phyloP scores from a whole-genome alignment of 2,797 vertebrate genomes.

The Carduelis carduelis region DNA sequence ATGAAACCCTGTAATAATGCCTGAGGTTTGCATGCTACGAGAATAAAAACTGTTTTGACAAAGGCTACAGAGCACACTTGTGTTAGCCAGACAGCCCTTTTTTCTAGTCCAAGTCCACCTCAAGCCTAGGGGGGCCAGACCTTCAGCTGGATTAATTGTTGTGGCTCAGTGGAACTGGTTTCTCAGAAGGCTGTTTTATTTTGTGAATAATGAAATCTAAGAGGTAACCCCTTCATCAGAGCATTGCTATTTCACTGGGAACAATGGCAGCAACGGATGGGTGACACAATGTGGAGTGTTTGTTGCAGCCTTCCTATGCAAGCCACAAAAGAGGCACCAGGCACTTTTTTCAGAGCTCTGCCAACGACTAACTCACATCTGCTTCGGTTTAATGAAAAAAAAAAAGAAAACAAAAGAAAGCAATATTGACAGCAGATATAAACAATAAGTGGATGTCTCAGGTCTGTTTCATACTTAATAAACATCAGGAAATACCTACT shows the following conservation, averaged over 20 bases:
- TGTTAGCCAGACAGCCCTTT: constrained; percentile 26
- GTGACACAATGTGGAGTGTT: background rate
- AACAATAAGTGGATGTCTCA: background rate
- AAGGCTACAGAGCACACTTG: background rate
- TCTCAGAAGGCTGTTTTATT: background rate
- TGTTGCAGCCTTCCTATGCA: background rate
- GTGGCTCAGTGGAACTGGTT: background rate
- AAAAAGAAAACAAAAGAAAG: background rate
- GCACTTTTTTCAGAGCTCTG: background rate
- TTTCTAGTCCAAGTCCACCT: background rate
- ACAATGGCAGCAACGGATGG: background rate
- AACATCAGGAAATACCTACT: constrained; percentile 3
- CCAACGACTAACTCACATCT: background rate
- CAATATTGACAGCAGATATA: background rate
- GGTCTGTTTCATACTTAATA: constrained; percentile 9
- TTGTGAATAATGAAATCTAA: background rate
- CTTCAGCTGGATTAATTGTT: constrained; percentile 18
- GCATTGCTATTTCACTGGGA: background rate
- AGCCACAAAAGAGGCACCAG: background rate
- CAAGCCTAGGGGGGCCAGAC: background rate
- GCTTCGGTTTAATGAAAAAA: background rate
- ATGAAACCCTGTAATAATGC: constrained; percentile 31
- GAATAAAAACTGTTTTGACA: constrained; percentile 57
- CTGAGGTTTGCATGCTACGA: constrained; percentile 11
- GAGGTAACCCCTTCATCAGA: background rate